phyloP scores from a whole-genome alignment of 2,888 invertebrate species.

The Didymodactylos carnosus region DNA sequence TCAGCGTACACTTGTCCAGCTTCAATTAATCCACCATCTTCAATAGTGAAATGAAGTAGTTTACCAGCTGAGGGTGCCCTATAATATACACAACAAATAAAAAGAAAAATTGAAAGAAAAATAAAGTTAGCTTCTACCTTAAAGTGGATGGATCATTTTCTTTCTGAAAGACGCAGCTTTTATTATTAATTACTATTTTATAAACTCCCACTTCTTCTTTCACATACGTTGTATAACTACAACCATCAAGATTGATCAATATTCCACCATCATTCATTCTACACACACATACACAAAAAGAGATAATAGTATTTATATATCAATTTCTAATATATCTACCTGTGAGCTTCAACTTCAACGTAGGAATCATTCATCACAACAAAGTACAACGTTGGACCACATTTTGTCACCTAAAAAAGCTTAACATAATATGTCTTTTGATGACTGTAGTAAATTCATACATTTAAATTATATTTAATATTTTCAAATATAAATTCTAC shows the following conservation, averaged over 20 bases:
- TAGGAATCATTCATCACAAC: conserved; percentile 82
- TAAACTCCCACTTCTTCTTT: conserved; percentile 88
- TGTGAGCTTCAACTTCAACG: conserved; percentile 75
- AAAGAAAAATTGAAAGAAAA: not conserved
- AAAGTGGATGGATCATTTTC: conserved; percentile 90
- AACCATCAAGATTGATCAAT: conserved; percentile 73
- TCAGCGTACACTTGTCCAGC: conserved; percentile 85
- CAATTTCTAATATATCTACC: not conserved
- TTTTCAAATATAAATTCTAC: conserved; percentile 73
- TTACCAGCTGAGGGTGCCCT: conserved; percentile 80
- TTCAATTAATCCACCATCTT: conserved; percentile 78
- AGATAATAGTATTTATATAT: too few species aligned
- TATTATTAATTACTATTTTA: conserved; percentile 50
- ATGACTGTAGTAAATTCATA: not conserved
- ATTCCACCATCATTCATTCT: conserved; percentile 42
- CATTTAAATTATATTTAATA: conserved; percentile 61
- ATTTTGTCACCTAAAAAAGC: conserved; percentile 43
- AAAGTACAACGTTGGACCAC: conserved; percentile 73
- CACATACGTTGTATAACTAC: conserved; percentile 83
- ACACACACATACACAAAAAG: not conserved
- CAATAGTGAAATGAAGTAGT: conserved; percentile 63
- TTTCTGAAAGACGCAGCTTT: conserved; percentile 77
- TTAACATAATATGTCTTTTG: not conserved
- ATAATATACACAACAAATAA: not conserved
- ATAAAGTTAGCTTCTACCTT: not conserved